Evolutionary conservation across 2,113 vertebrate species (phyloP), one percentile per base, ranked within the genome.

Genomic region (Thunnus maccoyii): DNA sequence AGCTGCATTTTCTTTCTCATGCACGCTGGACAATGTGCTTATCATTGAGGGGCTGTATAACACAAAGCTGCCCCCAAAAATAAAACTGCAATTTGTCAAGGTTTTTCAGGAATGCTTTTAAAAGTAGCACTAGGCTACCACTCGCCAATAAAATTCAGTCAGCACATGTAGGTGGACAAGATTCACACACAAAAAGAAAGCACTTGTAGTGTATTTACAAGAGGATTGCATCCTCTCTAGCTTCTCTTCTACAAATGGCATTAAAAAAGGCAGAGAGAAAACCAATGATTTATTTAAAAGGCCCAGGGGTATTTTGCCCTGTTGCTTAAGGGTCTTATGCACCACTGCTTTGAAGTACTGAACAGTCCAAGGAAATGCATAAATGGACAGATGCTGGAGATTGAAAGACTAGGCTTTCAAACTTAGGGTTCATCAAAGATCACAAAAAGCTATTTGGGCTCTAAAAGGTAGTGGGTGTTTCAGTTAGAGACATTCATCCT

Each of bases 231-330:
- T 90, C 83, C 66, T 78, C 41, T 77, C 65, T 11, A 13, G 56
- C 62, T 89, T 56, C 76, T 81, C 30, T 78, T 71, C 69, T 63
- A 81, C 58, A 91, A 88, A 92, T 78, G 58, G 84, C 58, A 76
- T 65, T 82, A 72, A 83, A 86, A 71, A 65, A 83, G 57, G 56
- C 73, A 88, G 22, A 82, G 76, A 85, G 76, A 86, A 89, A 86
- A 63, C 69, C 66, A 74, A 85, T 93, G 86, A 93, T 91, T 93
- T 93, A 93, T 93, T 93, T 75, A 90, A 66, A 85, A 76, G 82
- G 72, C 88, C 89, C 86, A 72, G 25, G 79, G 78, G 86, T 86
- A 83, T 90, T 93, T 89, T 80, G 80, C 64, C 88, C 85, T 90
- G 82, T 88, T 93, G 89, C 91, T 92, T 76, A 73, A 81, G 83